Evolutionary conservation across 2,888 invertebrate genomes (phyloP).

Genomic region (Drosophila lutescens): DNA sequence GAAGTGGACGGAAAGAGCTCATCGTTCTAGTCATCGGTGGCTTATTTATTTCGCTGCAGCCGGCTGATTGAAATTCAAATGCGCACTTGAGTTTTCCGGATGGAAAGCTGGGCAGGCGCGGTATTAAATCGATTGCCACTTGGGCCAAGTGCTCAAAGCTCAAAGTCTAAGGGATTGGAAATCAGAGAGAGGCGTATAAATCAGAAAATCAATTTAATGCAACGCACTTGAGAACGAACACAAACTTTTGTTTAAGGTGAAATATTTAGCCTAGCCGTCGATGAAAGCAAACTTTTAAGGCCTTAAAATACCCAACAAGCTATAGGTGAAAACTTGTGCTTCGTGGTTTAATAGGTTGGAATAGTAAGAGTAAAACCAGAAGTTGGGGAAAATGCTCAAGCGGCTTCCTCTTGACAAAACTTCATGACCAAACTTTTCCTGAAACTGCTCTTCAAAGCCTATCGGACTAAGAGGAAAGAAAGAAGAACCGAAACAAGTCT

Average conservation of each 20-base stretch:
- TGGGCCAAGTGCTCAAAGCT: conserved; percentile 22
- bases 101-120: conserved; percentile 35
- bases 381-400: conserved; percentile 13
- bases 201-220: conserved; percentile 22
- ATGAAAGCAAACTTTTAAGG: conserved; percentile 11
- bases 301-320: conserved; percentile 14
- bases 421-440: conserved; percentile 26
- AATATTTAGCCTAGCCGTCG: conserved; percentile 10
- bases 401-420: conserved; percentile 12
- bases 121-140: conserved; percentile 50
- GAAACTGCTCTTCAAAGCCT: conserved; percentile 20
- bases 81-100: conserved; percentile 51
- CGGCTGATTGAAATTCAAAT: conserved; percentile 72
- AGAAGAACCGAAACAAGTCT: background rate
- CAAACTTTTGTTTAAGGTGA: conserved; percentile 8
- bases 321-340: conserved; percentile 27
- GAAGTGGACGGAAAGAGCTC: conserved; percentile 24
- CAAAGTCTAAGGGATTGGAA: conserved; percentile 22
- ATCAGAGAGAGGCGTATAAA: conserved; percentile 10
- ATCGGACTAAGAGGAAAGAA: conserved; percentile 1
- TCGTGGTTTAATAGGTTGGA: conserved; percentile 26
- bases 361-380: conserved; percentile 19
- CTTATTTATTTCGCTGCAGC: conserved; percentile 63
- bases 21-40: conserved; percentile 32
- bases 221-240: conserved; percentile 5